Evolutionary conservation across 2,113 vertebrate genomes (phyloP).

Genomic region (Chamaea fasciata): DNA sequence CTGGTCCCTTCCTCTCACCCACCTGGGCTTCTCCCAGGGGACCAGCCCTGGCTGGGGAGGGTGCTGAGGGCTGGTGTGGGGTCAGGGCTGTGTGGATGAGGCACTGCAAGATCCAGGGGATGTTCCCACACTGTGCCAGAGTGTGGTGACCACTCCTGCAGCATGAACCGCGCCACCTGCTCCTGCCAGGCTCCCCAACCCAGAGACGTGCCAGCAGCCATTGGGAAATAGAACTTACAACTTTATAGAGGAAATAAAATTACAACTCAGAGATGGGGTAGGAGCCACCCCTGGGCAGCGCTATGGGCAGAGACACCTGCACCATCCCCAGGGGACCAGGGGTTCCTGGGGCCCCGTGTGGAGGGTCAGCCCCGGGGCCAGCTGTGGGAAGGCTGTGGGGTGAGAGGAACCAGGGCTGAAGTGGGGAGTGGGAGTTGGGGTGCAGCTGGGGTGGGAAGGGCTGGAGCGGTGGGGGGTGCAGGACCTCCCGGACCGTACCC

Average conservation of each 20-base stretch:
- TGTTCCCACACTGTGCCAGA: fast-evolving
- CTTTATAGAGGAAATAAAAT: slow-evolving; percentile 61
- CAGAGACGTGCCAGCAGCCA: neutral
- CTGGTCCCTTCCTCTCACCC: neutral
- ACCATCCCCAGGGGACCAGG: neutral
- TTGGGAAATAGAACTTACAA: neutral
- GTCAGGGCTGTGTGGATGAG: neutral
- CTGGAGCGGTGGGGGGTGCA: neutral
- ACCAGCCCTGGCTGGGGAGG: neutral
- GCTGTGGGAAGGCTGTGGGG: neutral
- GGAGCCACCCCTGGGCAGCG: neutral
- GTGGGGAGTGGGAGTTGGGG: neutral
- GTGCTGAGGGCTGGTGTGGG: neutral
- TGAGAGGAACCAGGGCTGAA: neutral
- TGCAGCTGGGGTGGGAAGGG: neutral
- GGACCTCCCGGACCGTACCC: neutral
- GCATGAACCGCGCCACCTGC: fast-evolving
- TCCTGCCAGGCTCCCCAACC: neutral
- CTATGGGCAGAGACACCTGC: neutral
- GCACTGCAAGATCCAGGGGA: neutral
- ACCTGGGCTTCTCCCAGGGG: neutral
- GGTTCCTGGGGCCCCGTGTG: neutral
- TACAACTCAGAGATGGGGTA: neutral
- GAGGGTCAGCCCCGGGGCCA: neutral
- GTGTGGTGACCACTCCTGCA: fast-evolving